Evolutionary conservation across 2,888 invertebrate genomes (phyloP).

Genomic region (Erebia ligea): DNA sequence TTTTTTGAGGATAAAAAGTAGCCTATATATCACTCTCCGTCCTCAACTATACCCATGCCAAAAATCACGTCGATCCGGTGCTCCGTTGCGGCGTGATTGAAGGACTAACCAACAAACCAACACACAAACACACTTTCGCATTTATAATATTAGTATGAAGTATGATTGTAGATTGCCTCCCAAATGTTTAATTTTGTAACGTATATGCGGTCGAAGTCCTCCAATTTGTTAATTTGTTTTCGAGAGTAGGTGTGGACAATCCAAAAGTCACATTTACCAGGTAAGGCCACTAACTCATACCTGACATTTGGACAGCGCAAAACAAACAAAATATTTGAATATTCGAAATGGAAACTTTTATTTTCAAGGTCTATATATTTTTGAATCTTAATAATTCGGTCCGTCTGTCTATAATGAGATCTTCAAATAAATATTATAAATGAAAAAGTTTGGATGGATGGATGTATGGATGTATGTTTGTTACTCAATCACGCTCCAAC

Average conservation of each 20-base stretch:
- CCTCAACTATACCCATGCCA: no score
- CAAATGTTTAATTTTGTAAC: conserved; percentile 1
- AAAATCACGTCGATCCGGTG: no score
- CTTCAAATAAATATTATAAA: no score
- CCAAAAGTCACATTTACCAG: conserved; percentile 34
- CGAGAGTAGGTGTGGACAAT: conserved; percentile 26
- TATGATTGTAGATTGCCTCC: conserved; percentile 7
- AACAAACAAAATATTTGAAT: conserved; percentile 22
- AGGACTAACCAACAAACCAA: no score
- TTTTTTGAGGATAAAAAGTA: no score
- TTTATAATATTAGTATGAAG: no score
- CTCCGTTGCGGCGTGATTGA: no score
- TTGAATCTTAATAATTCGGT: not conserved
- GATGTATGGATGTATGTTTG: no score
- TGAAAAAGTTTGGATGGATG: no score
- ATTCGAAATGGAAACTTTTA: conserved; percentile 36
- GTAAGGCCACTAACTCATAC: conserved; percentile 30
- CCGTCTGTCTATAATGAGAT: conserved; percentile 15
- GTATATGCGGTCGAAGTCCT: conserved; percentile 6
- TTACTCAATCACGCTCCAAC: no score
- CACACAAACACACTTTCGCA: no score
- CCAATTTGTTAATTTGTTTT: conserved; percentile 12
- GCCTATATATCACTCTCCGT: no score
- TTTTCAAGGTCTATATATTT: not conserved
- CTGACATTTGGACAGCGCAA: conserved; percentile 24